A percentile compares a stretch with the other conserved stretches of the same genome.
Evolutionary conservation across 2,113 vertebrate species (phyloP).

Genomic region (Thomomys bottae): DNA sequence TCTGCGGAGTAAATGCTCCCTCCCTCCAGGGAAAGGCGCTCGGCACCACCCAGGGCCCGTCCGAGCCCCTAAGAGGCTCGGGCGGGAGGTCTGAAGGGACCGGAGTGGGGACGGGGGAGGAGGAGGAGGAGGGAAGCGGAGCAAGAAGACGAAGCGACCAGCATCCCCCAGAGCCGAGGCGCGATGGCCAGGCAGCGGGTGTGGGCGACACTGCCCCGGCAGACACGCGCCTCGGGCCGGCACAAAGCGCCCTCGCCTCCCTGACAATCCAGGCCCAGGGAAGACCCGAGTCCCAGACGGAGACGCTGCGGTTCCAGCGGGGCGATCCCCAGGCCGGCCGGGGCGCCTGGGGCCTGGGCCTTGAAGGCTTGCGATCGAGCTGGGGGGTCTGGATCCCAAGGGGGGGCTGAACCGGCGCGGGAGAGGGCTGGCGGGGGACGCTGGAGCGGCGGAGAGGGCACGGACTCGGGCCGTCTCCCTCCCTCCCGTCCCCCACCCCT

Average conservation of each 20-base stretch:
- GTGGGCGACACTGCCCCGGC: not conserved
- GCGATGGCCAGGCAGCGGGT: not conserved
- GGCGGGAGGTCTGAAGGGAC: slow-evolving; percentile 20
- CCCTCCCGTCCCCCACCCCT: too few relatives aligned
- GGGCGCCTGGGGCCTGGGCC: not conserved
- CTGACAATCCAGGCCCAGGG: not conserved
- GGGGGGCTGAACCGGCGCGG: not conserved
- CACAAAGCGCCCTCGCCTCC: slow-evolving; percentile 44
- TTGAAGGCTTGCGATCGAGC: not conserved
- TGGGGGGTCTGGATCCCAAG: not conserved
- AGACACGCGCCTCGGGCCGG: not conserved
- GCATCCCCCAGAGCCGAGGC: not conserved
- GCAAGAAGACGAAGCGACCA: too few relatives aligned
- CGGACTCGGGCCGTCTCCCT: too few relatives aligned
- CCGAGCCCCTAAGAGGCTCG: slow-evolving; percentile 1
- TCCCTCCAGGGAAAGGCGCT: not conserved
- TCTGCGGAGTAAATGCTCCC: not conserved
- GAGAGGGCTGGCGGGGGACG: not conserved
- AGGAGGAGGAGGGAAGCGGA: too few relatives aligned
- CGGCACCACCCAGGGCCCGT: not conserved
- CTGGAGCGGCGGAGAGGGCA: too few relatives aligned
- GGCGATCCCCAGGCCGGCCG: not conserved
- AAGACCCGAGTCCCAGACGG: not conserved
- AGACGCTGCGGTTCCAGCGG: not conserved
- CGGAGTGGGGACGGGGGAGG: not conserved